These are phyloP conservation scores for Mythimna vitellina DNA, from an alignment of 2,888 invertebrate species.

Conservation along the genomic window DNA sequence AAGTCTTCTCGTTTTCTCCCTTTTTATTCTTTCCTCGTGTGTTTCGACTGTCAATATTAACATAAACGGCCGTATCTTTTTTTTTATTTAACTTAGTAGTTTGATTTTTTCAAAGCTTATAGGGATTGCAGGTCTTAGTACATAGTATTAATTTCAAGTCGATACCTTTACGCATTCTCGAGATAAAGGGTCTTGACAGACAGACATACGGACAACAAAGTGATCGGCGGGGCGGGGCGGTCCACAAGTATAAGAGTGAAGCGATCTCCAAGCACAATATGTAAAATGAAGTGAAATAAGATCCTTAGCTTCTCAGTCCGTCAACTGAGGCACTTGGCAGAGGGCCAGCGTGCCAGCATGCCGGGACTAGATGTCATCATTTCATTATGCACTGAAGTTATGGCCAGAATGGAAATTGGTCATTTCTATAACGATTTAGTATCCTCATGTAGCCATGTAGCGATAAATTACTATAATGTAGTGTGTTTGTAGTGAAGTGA, in stretches of 20 bases:
- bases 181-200: too few species aligned
- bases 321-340: slow-evolving; percentile 26
- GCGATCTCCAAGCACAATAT: background rate
- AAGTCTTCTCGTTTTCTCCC: too few species aligned
- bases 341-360: slow-evolving; percentile 16
- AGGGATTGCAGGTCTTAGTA: too few species aligned
- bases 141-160: too few species aligned
- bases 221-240: too few species aligned
- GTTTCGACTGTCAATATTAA: too few species aligned
- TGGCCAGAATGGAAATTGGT: slow-evolving; percentile 45
- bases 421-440: slow-evolving; percentile 31
- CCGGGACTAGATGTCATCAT: slow-evolving; percentile 31
- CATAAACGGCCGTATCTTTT: too few species aligned
- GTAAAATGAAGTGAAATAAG: slow-evolving; percentile 14
- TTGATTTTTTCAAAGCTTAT: too few species aligned
- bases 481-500: slow-evolving; percentile 14
- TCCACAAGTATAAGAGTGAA: background rate
- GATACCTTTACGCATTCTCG: too few species aligned
- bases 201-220: too few species aligned
- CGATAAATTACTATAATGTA: slow-evolving; percentile 9
- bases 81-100: too few species aligned
- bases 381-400: slow-evolving; percentile 31
- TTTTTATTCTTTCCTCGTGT: too few species aligned
- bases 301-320: slow-evolving; percentile 2
- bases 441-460: slow-evolving; percentile 1